These are phyloP conservation scores for Puffinus mauretanicus DNA, from an alignment of 2,113 vertebrate species.

Conservation along the genomic window DNA sequence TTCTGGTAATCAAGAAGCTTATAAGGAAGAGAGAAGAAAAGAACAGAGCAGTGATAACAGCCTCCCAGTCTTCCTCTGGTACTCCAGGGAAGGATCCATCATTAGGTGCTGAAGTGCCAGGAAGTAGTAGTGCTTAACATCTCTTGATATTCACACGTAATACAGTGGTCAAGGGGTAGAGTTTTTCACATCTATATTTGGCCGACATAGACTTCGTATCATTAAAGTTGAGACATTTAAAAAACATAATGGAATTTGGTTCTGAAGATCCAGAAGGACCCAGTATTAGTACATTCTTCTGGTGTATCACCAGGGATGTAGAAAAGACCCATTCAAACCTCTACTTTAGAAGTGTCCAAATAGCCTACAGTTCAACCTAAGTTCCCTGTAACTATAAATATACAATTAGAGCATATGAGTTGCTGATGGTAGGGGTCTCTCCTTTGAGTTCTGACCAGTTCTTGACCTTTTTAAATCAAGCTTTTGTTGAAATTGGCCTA, in stretches of 20 bases:
- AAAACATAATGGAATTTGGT: neutral
- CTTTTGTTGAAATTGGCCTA: neutral
- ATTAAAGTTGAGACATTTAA: neutral
- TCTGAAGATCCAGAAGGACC: neutral
- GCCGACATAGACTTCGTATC: accelerated
- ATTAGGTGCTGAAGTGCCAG: neutral
- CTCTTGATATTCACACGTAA: neutral
- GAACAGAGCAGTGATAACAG: neutral
- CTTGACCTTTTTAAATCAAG: neutral
- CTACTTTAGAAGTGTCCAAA: neutral
- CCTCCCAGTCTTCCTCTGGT: neutral
- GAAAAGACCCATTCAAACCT: neutral
- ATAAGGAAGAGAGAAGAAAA: neutral
- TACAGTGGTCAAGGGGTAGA: neutral
- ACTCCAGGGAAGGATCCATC: neutral
- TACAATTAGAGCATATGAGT: neutral
- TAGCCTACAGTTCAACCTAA: neutral
- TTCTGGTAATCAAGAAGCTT: neutral
- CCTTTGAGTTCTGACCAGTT: neutral
- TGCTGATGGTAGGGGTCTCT: neutral
- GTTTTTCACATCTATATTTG: neutral
- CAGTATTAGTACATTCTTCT: neutral
- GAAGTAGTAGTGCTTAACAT: neutral
- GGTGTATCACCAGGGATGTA: neutral
- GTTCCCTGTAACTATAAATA: neutral